These are phyloP conservation scores for Porites lutea DNA, from an alignment of 64 coral and sea anemone genomes.

Conservation along the genomic window DNA sequence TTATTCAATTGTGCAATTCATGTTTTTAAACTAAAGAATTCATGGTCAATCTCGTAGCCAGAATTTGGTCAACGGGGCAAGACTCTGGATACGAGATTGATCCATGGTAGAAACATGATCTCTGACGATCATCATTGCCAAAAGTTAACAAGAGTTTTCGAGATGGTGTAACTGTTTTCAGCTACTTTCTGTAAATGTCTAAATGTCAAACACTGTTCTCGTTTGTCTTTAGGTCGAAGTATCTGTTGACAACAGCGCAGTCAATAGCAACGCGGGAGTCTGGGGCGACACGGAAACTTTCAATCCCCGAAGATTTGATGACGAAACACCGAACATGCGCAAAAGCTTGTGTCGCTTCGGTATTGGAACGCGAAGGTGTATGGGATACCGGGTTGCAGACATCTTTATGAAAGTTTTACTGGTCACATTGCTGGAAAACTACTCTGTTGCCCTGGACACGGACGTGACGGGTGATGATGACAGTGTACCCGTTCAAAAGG, in stretches of 20 bases:
- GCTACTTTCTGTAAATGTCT: no score
- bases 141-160: background rate
- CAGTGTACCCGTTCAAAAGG: constrained; percentile 41
- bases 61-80: no score
- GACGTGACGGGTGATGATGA: constrained; percentile 54
- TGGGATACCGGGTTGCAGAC: constrained; percentile 75
- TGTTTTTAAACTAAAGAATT: no score
- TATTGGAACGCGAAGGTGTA: constrained; percentile 64
- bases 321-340: constrained; percentile 76
- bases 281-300: constrained; percentile 61
- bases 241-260: constrained; percentile 64
- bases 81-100: no score
- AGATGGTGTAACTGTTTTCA: background rate
- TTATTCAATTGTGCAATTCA: no score
- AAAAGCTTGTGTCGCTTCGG: constrained; percentile 75
- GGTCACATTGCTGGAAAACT: constrained; percentile 10
- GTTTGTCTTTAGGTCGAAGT: constrained; percentile 55
- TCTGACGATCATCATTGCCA: no score
- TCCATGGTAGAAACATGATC: no score
- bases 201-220: background rate
- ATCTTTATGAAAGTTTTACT: constrained; percentile 70
- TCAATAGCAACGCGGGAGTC: constrained; percentile 55
- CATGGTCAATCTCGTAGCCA: no score
- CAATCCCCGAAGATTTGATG: constrained; percentile 73
- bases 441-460: constrained; percentile 28